A percentile compares a stretch with the other conserved stretches of the same genome.
Conservation (phyloP, 2,113 vertebrate species). For the Thunnus thynnus region DNA sequence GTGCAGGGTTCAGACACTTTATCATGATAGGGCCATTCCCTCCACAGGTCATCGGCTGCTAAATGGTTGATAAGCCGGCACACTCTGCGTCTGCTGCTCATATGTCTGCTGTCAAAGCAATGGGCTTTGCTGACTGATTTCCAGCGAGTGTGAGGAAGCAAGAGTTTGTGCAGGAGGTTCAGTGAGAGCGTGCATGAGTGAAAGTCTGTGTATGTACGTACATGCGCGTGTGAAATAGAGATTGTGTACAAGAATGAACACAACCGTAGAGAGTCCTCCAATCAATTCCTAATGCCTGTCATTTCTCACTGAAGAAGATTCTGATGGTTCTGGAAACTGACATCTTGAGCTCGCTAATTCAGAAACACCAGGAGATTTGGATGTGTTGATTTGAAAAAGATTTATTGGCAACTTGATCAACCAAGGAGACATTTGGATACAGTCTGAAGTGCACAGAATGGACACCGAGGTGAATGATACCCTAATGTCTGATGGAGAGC, state of each 20-base stretch:
- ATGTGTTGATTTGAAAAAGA: no score
- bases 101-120: constrained; percentile 73
- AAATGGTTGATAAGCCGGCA: constrained; percentile 78
- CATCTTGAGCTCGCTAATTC: no score
- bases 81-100: constrained; percentile 53
- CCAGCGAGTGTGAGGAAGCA: constrained; percentile 41
- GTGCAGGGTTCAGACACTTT: constrained; percentile 72
- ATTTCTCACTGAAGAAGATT: constrained; percentile 54
- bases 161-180: constrained; percentile 43
- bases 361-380: no score
- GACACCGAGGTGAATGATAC: no score
- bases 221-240: background rate
- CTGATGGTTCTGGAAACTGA: constrained; percentile 41
- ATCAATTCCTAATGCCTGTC: constrained; percentile 60
- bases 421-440: no score
- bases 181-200: background rate
- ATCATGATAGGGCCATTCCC: constrained; percentile 72
- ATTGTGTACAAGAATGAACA: constrained; percentile 18
- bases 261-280: constrained; percentile 16
- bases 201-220: constrained; percentile 12
- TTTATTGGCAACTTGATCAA: no score
- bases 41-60: constrained; percentile 77
- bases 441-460: no score
- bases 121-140: constrained; percentile 64
- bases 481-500: no score